Evolutionary conservation across 2,113 vertebrate genomes (phyloP), one percentile per base, ranked within the genome.

Genomic region (Rana temporaria): DNA sequence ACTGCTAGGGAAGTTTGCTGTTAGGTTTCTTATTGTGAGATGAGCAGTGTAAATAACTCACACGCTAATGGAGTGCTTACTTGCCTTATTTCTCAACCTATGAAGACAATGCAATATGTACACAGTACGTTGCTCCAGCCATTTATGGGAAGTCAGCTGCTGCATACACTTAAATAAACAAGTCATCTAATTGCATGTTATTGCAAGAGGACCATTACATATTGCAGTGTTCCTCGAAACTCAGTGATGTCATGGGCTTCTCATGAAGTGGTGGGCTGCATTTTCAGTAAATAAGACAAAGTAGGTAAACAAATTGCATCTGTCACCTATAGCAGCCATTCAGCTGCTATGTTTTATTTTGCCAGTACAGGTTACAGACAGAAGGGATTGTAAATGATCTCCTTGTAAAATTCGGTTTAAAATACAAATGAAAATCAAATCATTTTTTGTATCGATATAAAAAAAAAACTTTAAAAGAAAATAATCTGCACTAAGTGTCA

Each of bases 111-210:
- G 56, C n/a, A 42, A 19, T 75, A 17, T 75, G 72, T 60, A 75
- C 30, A 22, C 18, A 42, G 8, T 20, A 17, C 1, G n/a, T 42
- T 75, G 15, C 56, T 1, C 2, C 53, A n/a, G n/a, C 17, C 52
- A 22, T 57, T 75, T 60, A 30, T 60, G 56, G 42, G 53, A 75
- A 75, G 57, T 75, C 56, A 75, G 56, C 72, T 20, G 30, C 19
- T 26, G 26, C 32, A 42, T 62, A 22, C 56, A 62, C 15, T 60
- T 42, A 22, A 34, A 56, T 69, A 24, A 69, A 24, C 67, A 48
- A 42, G 26, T 74, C 71, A 42, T 42, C 56, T 38, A 22, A n/a
- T 75, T 34, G 26, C 72, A 38, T 75, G 56, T 75, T 60, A 60
- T 62, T 60, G n/a, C 15, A 34, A 57, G 53, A 7, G 55, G 19